These are phyloP conservation scores for Lota lota DNA, from an alignment of 2,113 vertebrate species.

Conservation along the genomic window DNA sequence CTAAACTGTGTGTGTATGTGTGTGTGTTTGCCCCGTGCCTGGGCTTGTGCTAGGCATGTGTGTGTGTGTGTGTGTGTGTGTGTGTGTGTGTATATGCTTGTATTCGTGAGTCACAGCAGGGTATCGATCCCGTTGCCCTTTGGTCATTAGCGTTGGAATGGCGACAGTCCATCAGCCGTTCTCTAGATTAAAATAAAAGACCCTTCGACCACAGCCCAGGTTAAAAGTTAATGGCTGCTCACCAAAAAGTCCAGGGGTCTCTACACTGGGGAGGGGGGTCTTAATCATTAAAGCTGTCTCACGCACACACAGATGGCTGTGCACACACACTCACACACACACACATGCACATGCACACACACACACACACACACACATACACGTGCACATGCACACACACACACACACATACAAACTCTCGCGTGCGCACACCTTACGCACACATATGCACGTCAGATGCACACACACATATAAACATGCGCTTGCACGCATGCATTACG, in stretches of 20 bases:
- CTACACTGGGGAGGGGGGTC: background rate
- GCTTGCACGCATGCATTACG: no score
- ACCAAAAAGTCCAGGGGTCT: conserved; percentile 18
- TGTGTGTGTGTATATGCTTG: background rate
- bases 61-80: background rate
- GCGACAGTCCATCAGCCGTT: conserved; percentile 3
- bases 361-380: no score
- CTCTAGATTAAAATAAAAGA: conserved; percentile 18
- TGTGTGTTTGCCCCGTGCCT: no score
- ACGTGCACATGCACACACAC: no score
- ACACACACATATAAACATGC: no score
- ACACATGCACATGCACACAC: no score
- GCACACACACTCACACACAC: no score
- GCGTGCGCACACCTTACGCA: no score
- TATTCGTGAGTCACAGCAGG: background rate
- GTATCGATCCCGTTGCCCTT: conserved; percentile 8
- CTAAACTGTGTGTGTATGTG: background rate
- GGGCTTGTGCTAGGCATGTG: background rate
- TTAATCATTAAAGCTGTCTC: background rate
- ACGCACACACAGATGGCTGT: background rate
- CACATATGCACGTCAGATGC: no score
- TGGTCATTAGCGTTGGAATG: conserved; percentile 17
- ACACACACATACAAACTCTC: no score
- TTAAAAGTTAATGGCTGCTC: conserved; percentile 37
- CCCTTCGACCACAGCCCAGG: conserved; percentile 18